Percentiles rank a stretch among this genome's conserved stretches.
phyloP scores from a whole-genome alignment of 1,140 invertebrate species.

The Bombus confusus region DNA sequence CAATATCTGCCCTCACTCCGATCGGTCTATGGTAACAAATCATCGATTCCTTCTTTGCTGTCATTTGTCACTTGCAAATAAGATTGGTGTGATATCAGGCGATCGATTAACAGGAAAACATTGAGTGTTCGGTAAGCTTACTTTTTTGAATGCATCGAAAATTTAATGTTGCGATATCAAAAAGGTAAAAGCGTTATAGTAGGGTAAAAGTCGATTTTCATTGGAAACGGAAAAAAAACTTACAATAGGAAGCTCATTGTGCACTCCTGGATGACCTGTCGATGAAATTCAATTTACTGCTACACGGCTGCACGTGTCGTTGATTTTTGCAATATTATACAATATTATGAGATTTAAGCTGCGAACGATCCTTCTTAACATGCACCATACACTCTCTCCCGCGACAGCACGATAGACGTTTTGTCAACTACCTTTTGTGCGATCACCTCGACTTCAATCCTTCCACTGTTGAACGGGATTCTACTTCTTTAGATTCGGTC shows the following conservation, averaged over 20 bases:
- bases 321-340: constrained; percentile 7
- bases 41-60: constrained; percentile 3
- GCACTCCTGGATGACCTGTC: constrained; percentile 55
- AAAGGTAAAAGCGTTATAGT: not conserved
- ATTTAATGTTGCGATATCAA: not conserved
- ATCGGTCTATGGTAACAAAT: constrained; percentile 17
- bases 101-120: not conserved
- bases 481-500: constrained; percentile 13
- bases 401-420: constrained; percentile 38
- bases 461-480: constrained; percentile 27
- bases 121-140: not conserved
- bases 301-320: constrained; percentile 24
- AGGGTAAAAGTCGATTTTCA: constrained; percentile 27
- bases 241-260: constrained; percentile 77
- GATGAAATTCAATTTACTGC: constrained; percentile 35
- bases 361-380: not conserved
- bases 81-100: not conserved
- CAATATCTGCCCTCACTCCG: constrained; percentile 13
- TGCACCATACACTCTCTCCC: constrained; percentile 28
- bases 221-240: constrained; percentile 46
- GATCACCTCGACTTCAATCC: constrained; percentile 52
- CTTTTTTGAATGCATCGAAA: not conserved
- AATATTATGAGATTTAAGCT: constrained; percentile 29
- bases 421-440: constrained; percentile 59
- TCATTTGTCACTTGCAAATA: constrained; percentile 18